Evolutionary conservation across 2,888 invertebrate genomes (phyloP), one percentile per base, ranked within the genome.

Genomic region (Pseudanteris insignis): DNA sequence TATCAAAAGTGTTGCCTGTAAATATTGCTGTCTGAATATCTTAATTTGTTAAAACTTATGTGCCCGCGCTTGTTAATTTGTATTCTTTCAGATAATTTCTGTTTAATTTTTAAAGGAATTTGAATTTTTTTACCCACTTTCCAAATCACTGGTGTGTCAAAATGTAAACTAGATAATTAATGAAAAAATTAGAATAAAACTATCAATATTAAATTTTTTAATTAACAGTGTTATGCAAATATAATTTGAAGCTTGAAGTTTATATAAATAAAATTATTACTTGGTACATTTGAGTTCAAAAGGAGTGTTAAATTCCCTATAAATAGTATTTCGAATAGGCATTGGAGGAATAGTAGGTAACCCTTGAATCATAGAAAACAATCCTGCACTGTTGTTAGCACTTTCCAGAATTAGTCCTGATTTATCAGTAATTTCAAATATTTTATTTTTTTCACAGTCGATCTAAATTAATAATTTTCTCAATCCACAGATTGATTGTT

Each of bases 301-400:
- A 44, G 76, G 71, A 40, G 76, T 73, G 12, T 79, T 77, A 59
- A 77, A 74, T 40, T 69, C 71, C 26, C 73, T 77, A 66, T 83
- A 84, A 57, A 81, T 66, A 9, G 82, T 72, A 13, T 67, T 67
- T 37, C 83, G 77, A 50, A 77, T 77, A 13, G 83, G 77, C 21
- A 80, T 65, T 13, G 84, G 83, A 47, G 78, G 76, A 24, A 76
- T 58, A 18, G 81, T 73, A 2, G 85, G 85, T 18, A 83, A 65
- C 7, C 80, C 81, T 78, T 85, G 85, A 9, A 79, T 28, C 67
- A 82, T 76, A 1, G 85, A 84, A 73, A 83, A 87, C 47, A 86
- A 80, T n/a, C 86, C 86, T 2, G 82, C 86, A 12, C 84, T 83
- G 72, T 87, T 87, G 69, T 87, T 86, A 0, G 83, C 86, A 53